phyloP scores from a whole-genome alignment of 2,888 invertebrate species.

The Parnassius smintheus region DNA sequence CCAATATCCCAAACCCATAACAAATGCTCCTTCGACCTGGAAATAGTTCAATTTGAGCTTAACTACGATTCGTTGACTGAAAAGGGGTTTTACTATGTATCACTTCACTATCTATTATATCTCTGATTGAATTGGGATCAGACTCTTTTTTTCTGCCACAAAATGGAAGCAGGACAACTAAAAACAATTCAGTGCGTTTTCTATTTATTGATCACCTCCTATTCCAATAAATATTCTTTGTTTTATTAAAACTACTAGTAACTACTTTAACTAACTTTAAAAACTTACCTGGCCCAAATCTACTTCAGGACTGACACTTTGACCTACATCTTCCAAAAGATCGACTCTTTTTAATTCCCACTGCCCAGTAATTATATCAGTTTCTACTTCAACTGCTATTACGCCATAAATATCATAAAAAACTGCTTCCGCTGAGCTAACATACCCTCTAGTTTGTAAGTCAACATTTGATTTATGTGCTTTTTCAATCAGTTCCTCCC shows the following conservation, averaged over 20 bases:
- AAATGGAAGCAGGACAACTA: too few species aligned
- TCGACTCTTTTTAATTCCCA: slow-evolving; percentile 83
- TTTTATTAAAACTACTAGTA: too few species aligned
- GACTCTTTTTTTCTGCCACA: too few species aligned
- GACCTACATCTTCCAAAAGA: slow-evolving; percentile 85
- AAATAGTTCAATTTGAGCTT: neutral
- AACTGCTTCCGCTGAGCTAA: slow-evolving; percentile 61
- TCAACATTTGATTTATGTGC: slow-evolving; percentile 75
- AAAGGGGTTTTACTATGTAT: too few species aligned
- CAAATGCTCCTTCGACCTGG: slow-evolving; percentile 84
- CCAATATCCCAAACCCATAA: slow-evolving; percentile 84
- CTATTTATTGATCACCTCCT: too few species aligned
- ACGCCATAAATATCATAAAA: slow-evolving; percentile 82
- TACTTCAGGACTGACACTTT: slow-evolving; percentile 84
- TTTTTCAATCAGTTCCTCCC: slow-evolving; percentile 77
- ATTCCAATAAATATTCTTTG: too few species aligned
- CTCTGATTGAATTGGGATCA: too few species aligned
- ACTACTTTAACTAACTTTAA: neutral
- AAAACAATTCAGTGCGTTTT: too few species aligned
- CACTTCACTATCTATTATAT: slow-evolving; percentile 37
- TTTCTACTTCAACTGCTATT: slow-evolving; percentile 84
- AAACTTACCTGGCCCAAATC: slow-evolving; percentile 84
- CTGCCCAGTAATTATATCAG: slow-evolving; percentile 90
- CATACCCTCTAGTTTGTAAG: slow-evolving; percentile 75
- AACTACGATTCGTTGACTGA: too few species aligned